phyloP scores from a whole-genome alignment of 2,888 invertebrate species.

The Idaea aversata region DNA sequence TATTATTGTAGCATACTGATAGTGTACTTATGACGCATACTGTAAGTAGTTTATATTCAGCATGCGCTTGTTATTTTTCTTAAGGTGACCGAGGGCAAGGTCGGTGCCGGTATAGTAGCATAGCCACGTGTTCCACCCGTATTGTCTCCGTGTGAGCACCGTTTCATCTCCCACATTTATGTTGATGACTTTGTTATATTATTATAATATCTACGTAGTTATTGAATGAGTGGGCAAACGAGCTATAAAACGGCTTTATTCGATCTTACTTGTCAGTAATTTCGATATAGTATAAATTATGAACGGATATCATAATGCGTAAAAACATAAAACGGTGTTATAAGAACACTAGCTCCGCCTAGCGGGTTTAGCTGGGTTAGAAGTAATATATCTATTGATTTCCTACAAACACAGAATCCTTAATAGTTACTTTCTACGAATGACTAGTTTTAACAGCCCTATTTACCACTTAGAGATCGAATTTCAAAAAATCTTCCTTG shows the following conservation, averaged over 20 bases:
- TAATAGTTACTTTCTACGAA: no score
- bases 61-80: conserved; percentile 33
- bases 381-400: no score
- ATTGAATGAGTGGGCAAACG: background rate
- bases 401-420: no score
- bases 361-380: no score
- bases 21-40: no score
- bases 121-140: conserved; percentile 50
- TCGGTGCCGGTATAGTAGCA: conserved; percentile 42
- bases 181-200: background rate
- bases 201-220: background rate
- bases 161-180: conserved; percentile 17
- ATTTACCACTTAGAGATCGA: no score
- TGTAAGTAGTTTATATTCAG: conserved; percentile 17
- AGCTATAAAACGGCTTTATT: background rate
- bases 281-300: background rate
- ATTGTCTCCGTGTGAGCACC: conserved; percentile 43
- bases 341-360: background rate
- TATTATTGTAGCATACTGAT: no score
- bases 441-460: no score
- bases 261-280: background rate
- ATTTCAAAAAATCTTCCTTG: no score
- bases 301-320: background rate
- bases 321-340: background rate
- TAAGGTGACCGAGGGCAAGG: conserved; percentile 49